These are phyloP conservation scores for Hystrix cristata DNA, from an alignment of 2,113 vertebrate genomes.

Conservation along the genomic window DNA sequence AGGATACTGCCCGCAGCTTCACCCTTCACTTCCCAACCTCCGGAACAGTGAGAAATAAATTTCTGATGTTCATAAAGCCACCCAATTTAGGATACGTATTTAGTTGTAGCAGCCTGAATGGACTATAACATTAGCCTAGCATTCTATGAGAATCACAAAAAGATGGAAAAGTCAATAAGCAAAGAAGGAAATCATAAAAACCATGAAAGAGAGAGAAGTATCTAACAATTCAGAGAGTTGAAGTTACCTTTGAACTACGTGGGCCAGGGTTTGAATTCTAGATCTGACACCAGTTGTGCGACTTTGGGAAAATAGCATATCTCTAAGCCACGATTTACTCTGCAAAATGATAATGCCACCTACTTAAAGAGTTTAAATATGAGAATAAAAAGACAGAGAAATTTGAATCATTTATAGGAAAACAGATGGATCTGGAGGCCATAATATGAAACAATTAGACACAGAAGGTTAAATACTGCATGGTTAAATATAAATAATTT, in stretches of 20 bases:
- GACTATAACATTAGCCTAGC: neutral
- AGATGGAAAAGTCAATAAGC: neutral
- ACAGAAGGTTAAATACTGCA: neutral
- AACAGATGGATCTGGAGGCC: neutral
- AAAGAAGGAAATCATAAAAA: slow-evolving; percentile 1
- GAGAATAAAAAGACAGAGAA: neutral
- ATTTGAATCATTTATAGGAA: neutral
- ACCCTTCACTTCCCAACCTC: neutral
- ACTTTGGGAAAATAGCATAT: neutral
- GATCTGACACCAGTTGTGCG: neutral
- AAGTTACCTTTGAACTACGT: neutral
- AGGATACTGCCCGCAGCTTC: too few species aligned
- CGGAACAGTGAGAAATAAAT: neutral
- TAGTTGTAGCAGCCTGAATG: neutral
- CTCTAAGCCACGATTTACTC: neutral
- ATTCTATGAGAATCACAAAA: neutral
- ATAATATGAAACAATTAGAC: neutral
- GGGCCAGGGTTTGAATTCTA: neutral
- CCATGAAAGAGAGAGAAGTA: neutral
- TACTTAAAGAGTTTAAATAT: neutral
- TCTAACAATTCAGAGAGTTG: neutral
- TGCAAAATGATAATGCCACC: neutral
- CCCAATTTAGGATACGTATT: neutral
- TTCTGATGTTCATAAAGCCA: neutral
- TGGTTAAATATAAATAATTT: neutral